These are phyloP conservation scores for Diorhabda elongata DNA, from an alignment of 1,140 invertebrate genomes.

Conservation along the genomic window DNA sequence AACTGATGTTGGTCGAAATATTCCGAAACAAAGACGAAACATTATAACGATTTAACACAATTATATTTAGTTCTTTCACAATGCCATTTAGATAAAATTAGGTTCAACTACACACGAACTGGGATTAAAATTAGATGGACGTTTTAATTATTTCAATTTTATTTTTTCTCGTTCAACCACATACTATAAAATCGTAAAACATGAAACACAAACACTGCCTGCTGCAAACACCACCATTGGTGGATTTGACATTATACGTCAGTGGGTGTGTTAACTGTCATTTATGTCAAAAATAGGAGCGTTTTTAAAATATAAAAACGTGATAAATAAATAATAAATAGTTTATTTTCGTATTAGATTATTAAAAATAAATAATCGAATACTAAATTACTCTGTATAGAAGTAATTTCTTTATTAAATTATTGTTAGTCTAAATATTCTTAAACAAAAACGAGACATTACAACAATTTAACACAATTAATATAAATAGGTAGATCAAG, in stretches of 20 bases:
- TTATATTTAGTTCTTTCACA: neutral
- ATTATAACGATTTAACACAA: neutral
- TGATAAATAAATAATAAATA: too few species aligned
- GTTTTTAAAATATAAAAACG: too few species aligned
- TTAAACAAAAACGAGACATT: too few species aligned
- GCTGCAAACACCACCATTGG: neutral
- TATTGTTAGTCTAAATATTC: too few species aligned
- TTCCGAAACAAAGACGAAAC: neutral
- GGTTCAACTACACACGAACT: neutral
- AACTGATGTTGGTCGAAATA: neutral
- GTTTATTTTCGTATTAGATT: too few species aligned
- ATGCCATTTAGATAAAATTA: neutral
- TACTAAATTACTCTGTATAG: too few species aligned
- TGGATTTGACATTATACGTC: neutral
- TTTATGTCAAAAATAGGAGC: neutral
- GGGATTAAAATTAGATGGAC: neutral
- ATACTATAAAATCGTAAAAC: neutral
- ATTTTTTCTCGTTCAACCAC: neutral
- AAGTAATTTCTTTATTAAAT: too few species aligned
- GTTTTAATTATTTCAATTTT: neutral
- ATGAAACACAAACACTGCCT: slow-evolving; percentile 2
- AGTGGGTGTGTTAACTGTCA: neutral
- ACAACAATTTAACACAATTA: too few species aligned
- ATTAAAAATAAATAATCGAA: too few species aligned
- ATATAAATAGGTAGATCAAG: too few species aligned